phyloP scores from a whole-genome alignment of 2,113 vertebrate genomes.

The Percina caprodes region DNA sequence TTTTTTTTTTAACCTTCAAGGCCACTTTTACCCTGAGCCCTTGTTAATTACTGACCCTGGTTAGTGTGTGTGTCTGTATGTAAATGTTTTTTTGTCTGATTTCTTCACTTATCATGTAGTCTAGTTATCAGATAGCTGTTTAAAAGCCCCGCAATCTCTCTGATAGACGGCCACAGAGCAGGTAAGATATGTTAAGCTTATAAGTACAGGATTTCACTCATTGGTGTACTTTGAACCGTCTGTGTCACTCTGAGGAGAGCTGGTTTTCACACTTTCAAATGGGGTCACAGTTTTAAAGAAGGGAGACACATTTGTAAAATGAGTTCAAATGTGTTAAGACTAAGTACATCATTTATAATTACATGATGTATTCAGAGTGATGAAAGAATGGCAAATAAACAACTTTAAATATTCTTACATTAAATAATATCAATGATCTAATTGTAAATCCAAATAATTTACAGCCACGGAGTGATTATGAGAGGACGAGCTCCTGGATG shows the following conservation, averaged over 20 bases:
- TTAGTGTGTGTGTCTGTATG: conserved; percentile 33
- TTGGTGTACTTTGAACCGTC: conserved; percentile 46
- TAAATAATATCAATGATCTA: neutral
- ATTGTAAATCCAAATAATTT: neutral
- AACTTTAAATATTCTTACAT: neutral
- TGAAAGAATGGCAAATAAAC: neutral
- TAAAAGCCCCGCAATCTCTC: conserved; percentile 8
- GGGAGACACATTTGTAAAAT: too few relatives aligned
- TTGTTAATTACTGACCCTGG: conserved; percentile 60
- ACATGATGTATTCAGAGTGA: neutral
- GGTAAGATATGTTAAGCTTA: conserved; percentile 26
- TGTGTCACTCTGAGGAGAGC: neutral
- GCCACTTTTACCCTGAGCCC: conserved; percentile 30
- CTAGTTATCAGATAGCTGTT: conserved; percentile 45
- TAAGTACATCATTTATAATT: too few relatives aligned
- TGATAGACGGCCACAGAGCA: neutral
- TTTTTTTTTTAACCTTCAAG: conserved; percentile 54
- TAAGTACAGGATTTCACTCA: conserved; percentile 4
- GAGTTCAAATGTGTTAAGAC: too few relatives aligned
- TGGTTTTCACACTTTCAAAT: neutral
- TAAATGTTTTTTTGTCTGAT: conserved; percentile 29
- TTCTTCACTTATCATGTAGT: conserved; percentile 25
- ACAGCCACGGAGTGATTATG: neutral
- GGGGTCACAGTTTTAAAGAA: too few relatives aligned
- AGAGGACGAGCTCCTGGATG: neutral